Evolutionary conservation across 35 echinoderm and acorn worm genomes (phyloP).

Genomic region (Apostichopus parvimensis): DNA sequence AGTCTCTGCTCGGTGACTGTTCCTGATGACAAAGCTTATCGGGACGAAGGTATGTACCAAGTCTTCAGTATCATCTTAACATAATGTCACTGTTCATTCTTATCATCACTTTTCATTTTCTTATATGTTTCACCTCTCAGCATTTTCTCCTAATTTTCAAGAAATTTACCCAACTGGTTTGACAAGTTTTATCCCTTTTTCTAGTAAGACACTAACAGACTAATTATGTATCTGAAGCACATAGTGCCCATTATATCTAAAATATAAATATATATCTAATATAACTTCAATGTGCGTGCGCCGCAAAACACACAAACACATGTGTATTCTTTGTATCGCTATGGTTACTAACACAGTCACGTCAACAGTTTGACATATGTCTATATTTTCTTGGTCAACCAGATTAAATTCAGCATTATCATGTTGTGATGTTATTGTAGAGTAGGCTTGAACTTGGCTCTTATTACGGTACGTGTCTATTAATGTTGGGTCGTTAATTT

Average conservation of each 20-base stretch:
- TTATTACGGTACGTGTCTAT: no score
- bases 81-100: neutral
- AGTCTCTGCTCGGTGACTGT: conserved; percentile 92
- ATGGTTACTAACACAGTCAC: neutral
- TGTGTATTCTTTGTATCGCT: neutral
- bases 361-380: no score
- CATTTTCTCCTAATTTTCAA: neutral
- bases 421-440: no score
- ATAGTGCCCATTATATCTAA: neutral
- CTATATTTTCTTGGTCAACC: no score
- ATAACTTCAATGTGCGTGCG: no score
- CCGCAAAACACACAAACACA: neutral
- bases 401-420: no score
- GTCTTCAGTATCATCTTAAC: neutral
- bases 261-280: neutral
- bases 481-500: neutral
- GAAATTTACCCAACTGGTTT: neutral
- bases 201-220: no score
- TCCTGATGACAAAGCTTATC: conserved; percentile 90
- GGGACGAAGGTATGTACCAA: conserved; percentile 85
- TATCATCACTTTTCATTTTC: neutral
- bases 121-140: neutral
- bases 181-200: neutral
- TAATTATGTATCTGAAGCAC: no score
- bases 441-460: no score